Conservation (phyloP, 2,113 vertebrate genomes). For the Casuarius casuarius region DNA sequence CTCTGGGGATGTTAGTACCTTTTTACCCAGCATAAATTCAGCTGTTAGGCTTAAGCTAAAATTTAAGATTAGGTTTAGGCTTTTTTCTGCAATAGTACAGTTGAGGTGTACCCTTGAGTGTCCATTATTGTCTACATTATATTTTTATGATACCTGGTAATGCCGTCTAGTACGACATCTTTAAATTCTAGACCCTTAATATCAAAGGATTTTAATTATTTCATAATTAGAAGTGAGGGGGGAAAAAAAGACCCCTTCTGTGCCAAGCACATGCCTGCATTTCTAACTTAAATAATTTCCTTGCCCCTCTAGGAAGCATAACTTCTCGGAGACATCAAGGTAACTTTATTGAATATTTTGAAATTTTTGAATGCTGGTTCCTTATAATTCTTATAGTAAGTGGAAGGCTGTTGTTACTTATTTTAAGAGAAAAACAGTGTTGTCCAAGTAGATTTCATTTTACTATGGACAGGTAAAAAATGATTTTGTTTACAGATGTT, state of each 20-base stretch:
- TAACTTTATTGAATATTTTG: background rate
- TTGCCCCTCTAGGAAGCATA: accelerated
- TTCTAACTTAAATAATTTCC: background rate
- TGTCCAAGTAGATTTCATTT: background rate
- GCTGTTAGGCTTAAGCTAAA: too few relatives aligned
- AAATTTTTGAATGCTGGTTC: background rate
- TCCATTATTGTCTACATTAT: background rate
- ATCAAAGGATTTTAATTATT: background rate
- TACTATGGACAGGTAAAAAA: background rate
- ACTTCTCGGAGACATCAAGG: background rate
- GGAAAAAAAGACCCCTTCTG: background rate
- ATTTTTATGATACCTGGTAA: background rate
- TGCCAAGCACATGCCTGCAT: background rate
- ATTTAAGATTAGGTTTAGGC: background rate
- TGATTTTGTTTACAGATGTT: background rate
- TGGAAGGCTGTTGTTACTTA: background rate
- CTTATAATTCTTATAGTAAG: background rate
- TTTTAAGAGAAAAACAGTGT: background rate
- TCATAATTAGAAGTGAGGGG: background rate
- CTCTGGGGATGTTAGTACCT: background rate
- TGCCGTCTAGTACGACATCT: background rate
- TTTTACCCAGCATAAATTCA: background rate
- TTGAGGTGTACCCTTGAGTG: background rate
- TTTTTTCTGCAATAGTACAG: background rate
- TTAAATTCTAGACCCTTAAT: background rate